Base-by-base conservation (phyloP, 2,797 vertebrate genomes). In the Cheirogaleus major region DNA sequence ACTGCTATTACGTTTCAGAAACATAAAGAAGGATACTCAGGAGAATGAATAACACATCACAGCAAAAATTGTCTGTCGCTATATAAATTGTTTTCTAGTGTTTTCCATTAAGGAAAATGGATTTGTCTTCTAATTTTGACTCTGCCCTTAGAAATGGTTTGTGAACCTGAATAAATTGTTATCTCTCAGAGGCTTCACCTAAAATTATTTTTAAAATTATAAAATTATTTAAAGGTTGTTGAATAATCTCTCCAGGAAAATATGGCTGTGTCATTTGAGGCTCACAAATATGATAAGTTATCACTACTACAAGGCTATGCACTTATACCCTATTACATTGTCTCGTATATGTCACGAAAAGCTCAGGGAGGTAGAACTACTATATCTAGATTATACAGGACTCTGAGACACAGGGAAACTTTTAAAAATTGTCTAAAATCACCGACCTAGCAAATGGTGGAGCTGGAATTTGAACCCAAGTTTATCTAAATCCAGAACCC, bases 31-130 rank as follows among this genome's bases (percentile, higher is more conserved):
- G 10, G 17, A 76, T 27, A 45, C n/a, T 92, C 45, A 59, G 18
- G 32, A 90, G n/a, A 84, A 59, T 72, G 65, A 85, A 84, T 73
- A 75, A 70, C 11, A 63, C 7, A 70, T 38, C 73, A 45, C 15
- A 80, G 86, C 48, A 89, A 93, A 93, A 92, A 57, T 2, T 79
- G 4, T n/a, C 70, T 91, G 43, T 65, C 90, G 79, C 59, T 93
- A 12, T 69, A 35, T 72, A 70, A 69, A 27, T 52, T 32, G 27
- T 89, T 93, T 95, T 69, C 76, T 92, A 92, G 55, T 89, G 57
- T 82, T 91, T 89, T 70, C 87, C 59, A 88, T 43, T 86, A 72
- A 38, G n/a, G 22, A 85, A 84, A 87, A 84, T 70, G 17, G 20
- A 61, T 93, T 67, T 93, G 35, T 43, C 69, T 93, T 85, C 35